These are phyloP conservation scores for Proales similis DNA, from an alignment of 1,140 invertebrate genomes.

Conservation along the genomic window DNA sequence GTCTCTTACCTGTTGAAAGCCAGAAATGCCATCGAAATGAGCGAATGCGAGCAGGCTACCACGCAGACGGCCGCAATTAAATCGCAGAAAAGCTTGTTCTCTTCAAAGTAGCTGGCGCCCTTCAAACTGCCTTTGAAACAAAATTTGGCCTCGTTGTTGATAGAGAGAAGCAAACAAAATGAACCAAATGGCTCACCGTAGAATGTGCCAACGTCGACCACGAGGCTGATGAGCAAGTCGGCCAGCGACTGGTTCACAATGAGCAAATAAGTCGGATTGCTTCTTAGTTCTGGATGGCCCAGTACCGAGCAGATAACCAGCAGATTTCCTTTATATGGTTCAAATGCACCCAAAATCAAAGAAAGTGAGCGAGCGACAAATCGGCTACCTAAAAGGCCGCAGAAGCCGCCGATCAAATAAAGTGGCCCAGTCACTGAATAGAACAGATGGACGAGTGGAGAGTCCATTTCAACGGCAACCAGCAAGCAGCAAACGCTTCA, in stretches of 20 bases:
- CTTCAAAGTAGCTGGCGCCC: conserved; percentile 45
- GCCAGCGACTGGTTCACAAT: background rate
- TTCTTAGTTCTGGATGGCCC: background rate
- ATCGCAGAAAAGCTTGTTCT: conserved; percentile 42
- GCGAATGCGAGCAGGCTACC: conserved; percentile 47
- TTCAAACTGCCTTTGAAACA: conserved; percentile 43
- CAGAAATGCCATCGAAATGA: conserved; percentile 45
- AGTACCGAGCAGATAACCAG: background rate
- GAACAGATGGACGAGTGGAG: too few species aligned
- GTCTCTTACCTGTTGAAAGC: conserved; percentile 42
- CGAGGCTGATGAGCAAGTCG: background rate
- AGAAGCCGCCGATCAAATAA: too few species aligned
- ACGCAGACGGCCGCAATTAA: conserved; percentile 45
- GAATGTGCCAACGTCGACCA: background rate
- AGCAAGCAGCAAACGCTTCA: too few species aligned
- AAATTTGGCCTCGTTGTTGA: background rate
- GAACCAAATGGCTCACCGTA: background rate
- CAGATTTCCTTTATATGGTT: background rate
- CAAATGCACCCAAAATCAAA: too few species aligned
- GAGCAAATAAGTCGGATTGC: background rate
- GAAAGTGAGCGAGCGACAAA: too few species aligned
- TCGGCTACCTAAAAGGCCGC: too few species aligned
- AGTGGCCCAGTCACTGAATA: too few species aligned
- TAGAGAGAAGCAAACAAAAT: conserved; percentile 59
- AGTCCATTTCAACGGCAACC: too few species aligned